Conservation (phyloP, 2,797 vertebrate species). For the Antennarius maculatus region DNA sequence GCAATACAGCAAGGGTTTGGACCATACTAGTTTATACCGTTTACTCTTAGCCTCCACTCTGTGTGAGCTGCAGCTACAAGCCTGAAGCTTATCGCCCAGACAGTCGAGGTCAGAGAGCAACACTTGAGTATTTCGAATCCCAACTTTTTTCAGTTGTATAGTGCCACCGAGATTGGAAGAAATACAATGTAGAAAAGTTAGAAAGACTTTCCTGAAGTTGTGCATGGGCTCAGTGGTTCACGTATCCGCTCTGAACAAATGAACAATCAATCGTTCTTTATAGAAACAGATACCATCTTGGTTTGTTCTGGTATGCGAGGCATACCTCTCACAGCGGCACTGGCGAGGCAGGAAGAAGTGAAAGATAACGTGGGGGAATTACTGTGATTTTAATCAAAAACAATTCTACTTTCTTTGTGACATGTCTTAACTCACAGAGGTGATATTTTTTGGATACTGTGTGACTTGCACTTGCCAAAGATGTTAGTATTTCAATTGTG, state of each 20-base stretch:
- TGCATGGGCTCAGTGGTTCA: not conserved
- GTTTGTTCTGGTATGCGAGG: not conserved
- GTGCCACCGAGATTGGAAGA: not conserved
- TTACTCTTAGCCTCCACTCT: slow-evolving; percentile 35
- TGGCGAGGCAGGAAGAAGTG: not conserved
- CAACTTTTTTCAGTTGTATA: not conserved
- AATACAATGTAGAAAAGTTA: not conserved
- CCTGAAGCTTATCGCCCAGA: slow-evolving; percentile 13
- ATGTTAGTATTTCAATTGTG: not conserved
- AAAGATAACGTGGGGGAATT: not conserved
- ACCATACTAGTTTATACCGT: slow-evolving; percentile 30
- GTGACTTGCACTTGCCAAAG: not conserved
- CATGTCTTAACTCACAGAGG: not conserved
- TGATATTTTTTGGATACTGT: not conserved
- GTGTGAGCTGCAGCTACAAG: slow-evolving; percentile 8
- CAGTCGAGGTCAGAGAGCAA: not conserved
- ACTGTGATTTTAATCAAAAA: not conserved
- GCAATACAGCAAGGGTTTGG: slow-evolving; percentile 29
- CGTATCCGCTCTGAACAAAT: not conserved
- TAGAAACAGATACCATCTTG: not conserved
- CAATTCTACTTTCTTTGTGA: not conserved
- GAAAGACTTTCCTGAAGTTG: slow-evolving; percentile 1
- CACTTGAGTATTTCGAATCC: not conserved
- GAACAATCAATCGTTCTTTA: slow-evolving; percentile 10
- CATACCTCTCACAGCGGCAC: not conserved